phyloP scores from a whole-genome alignment of 2,888 invertebrate genomes.

The Micoletzkya japonica region DNA sequence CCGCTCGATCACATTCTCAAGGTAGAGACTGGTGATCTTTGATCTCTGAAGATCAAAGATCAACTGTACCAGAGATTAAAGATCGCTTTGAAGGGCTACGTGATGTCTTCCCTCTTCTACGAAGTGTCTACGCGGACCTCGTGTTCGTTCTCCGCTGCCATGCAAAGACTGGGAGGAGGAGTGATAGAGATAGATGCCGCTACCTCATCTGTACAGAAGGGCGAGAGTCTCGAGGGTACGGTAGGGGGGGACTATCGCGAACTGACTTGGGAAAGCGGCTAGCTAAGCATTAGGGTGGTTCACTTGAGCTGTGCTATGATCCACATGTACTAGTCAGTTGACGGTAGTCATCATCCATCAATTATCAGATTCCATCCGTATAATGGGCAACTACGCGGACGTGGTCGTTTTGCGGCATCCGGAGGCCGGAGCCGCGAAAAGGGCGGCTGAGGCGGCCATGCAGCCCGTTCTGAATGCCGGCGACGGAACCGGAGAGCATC shows the following conservation, averaged over 20 bases:
- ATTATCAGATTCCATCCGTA: constrained; percentile 66
- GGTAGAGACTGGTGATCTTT: constrained; percentile 64
- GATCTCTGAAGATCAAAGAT: neutral
- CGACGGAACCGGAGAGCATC: constrained; percentile 94
- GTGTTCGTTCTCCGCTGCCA: constrained; percentile 86
- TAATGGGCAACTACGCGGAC: constrained; percentile 72
- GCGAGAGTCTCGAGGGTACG: constrained; percentile 84
- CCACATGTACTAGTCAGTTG: neutral
- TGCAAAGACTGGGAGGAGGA: constrained; percentile 90
- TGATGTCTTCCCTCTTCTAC: constrained; percentile 94
- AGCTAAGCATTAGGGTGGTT: neutral
- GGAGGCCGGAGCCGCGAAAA: constrained; percentile 81
- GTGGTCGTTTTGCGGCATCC: constrained; percentile 92
- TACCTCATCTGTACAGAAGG: constrained; percentile 88
- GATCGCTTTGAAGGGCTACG: constrained; percentile 74
- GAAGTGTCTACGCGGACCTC: constrained; percentile 95
- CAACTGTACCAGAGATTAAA: neutral
- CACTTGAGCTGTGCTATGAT: neutral
- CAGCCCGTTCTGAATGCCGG: constrained; percentile 86
- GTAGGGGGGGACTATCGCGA: neutral
- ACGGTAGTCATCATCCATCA: neutral
- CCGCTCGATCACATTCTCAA: constrained; percentile 82
- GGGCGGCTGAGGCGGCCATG: constrained; percentile 52
- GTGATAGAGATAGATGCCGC: constrained; percentile 81
- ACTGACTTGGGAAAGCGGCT: neutral